Conservation (phyloP, 2,797 vertebrate genomes). For the Cuculus canorus region DNA sequence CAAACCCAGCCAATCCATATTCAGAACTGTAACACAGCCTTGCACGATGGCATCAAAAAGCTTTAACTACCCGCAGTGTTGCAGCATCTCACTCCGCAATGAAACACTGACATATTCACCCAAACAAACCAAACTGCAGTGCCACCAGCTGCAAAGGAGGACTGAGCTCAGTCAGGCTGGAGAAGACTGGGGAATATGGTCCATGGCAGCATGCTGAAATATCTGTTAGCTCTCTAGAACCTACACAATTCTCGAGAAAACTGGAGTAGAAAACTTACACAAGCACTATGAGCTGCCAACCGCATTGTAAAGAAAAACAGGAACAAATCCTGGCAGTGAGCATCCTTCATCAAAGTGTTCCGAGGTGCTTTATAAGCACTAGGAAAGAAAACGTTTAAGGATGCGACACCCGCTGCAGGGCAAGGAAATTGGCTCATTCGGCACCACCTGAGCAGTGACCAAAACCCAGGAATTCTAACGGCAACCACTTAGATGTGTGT, state of each 20-base stretch:
- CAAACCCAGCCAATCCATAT: background rate
- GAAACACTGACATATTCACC: background rate
- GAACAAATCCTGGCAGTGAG: background rate
- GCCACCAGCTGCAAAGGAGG: background rate
- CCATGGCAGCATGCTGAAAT: background rate
- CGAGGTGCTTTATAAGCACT: background rate
- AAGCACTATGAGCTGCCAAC: background rate
- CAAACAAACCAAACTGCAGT: background rate
- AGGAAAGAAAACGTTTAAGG: background rate
- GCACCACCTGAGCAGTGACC: background rate
- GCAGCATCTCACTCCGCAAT: background rate
- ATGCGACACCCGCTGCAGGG: background rate
- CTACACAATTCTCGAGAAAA: background rate
- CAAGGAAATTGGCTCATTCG: background rate
- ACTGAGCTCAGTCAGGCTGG: background rate
- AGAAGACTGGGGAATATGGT: background rate
- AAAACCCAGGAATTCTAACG: background rate
- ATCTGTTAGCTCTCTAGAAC: background rate
- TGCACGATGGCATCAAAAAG: background rate
- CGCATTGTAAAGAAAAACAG: background rate
- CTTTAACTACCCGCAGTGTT: background rate
- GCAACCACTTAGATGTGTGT: background rate
- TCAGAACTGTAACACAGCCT: background rate
- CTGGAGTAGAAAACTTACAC: background rate
- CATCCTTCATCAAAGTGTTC: background rate